Conservation (phyloP, 2,797 vertebrate species). For the Momotus momota region DNA sequence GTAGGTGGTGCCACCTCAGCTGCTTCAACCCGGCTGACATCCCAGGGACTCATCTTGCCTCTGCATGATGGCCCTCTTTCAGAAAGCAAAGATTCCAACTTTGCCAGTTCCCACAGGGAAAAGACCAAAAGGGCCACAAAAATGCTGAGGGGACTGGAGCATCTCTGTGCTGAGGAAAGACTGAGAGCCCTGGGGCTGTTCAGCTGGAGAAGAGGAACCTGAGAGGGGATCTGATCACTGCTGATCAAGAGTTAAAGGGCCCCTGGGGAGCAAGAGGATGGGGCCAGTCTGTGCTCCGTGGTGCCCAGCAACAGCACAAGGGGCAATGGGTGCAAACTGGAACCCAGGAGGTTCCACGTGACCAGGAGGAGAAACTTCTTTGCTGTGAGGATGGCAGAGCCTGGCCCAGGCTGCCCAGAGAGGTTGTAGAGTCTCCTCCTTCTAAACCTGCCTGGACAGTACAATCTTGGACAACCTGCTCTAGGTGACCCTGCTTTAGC, state of each 20-base stretch:
- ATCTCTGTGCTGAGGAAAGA: not conserved
- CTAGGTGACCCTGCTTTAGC: not conserved
- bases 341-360: not conserved
- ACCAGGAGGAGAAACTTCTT: not conserved
- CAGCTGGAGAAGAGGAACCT: not conserved
- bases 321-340: not conserved
- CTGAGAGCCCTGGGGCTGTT: not conserved
- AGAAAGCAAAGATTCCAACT: not conserved
- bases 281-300: not conserved
- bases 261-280: not conserved
- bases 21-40: not conserved
- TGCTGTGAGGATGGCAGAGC: not conserved
- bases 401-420: not conserved
- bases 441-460: not conserved
- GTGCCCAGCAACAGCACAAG: not conserved
- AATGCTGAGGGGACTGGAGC: not conserved
- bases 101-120: not conserved
- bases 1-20: not conserved
- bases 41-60: not conserved
- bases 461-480: not conserved
- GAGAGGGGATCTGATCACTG: not conserved
- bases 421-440: not conserved
- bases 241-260: not conserved
- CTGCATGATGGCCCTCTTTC: fast-evolving
- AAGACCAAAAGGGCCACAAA: not conserved